Evolutionary conservation across 1,140 invertebrate genomes (phyloP), one percentile per base, ranked within the genome.

Genomic region (Adoxophyes honmai): DNA sequence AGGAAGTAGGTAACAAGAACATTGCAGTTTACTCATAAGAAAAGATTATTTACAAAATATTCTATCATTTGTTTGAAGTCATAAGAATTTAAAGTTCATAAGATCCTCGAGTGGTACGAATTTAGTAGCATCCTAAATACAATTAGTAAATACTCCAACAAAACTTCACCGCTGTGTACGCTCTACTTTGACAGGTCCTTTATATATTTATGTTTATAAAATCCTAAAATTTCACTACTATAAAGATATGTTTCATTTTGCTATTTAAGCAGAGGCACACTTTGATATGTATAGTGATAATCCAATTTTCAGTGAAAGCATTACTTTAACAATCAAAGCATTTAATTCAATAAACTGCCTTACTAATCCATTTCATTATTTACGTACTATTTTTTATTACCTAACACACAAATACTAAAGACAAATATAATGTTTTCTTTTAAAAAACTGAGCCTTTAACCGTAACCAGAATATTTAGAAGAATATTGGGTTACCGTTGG

Each of bases 231-330:
- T 79, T 74, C 55, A 62, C 78, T 86, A 84, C 70, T 69, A 72
- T 80, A 72, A 77, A 79, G 82, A 86, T 87, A 87, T 86, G 81
- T 87, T 80, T 79, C 60, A 64, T 73, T 48, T 81, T 85, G 80
- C 81, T 83, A 83, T 85, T 66, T 59, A 86, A 88, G 85, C 85
- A 81, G 81, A 88, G 85, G 85, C 85, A 88, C 85, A 88, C 80
- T 70, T 84, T 85, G 85, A 88, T 88, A 88, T 88, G 85, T 88
- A 76, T 80, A 73, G 76, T 79, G 75, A 78, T 74, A 72, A 62
- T 64, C 53, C 61, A 69, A 56, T 42, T 62, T 55, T 68, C 70
- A 11, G 57, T 68, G 63, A 71, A 73, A 86, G 79, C 81, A 72
- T 69, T 62, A 70, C 79, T 78, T 80, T 65, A 79, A 78, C 75